Conservation (phyloP, 2,113 vertebrate species). For the Mixornis gularis region DNA sequence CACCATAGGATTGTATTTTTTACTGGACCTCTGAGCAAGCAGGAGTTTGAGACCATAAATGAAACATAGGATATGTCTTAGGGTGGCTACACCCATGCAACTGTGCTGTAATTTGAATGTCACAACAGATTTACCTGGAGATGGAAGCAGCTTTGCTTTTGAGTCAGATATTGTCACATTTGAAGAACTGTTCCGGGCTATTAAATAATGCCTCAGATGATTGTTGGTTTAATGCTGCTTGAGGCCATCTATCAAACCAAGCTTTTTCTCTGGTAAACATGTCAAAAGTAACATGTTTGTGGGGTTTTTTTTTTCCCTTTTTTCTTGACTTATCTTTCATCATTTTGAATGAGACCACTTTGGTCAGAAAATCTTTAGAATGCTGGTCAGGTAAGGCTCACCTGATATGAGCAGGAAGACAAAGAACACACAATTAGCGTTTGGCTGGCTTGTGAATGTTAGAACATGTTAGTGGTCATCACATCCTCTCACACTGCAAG, state of each 20-base stretch:
- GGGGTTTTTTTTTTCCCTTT: background rate
- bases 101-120: background rate
- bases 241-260: background rate
- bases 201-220: background rate
- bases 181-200: background rate
- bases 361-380: background rate
- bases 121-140: background rate
- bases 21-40: background rate
- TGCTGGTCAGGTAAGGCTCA: background rate
- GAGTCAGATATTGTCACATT: background rate
- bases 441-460: background rate
- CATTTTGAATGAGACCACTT: background rate
- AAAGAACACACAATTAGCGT: background rate
- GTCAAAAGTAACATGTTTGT: background rate
- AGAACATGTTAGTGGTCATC: background rate
- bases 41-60: background rate
- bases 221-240: background rate
- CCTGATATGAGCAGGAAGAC: background rate
- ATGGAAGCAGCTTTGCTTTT: background rate
- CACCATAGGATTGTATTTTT: background rate
- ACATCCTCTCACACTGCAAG: background rate
- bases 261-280: background rate
- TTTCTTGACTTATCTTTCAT: background rate
- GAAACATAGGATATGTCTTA: background rate
- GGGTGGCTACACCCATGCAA: background rate